Conservation (phyloP, 2,888 invertebrate species). For the Mycalesis mineus region DNA sequence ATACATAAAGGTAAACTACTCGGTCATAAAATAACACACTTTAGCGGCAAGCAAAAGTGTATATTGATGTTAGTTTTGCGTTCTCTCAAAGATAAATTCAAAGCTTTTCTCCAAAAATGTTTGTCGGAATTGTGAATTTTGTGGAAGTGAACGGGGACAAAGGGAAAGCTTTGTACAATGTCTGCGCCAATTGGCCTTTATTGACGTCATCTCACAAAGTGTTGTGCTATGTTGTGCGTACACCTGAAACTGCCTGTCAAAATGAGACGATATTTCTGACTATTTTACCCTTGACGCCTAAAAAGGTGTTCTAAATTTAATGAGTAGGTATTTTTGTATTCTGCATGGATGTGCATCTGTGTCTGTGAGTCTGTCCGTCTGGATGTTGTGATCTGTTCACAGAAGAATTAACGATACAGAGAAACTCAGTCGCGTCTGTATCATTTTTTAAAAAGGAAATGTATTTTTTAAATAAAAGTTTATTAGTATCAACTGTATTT, state of each 20-base stretch:
- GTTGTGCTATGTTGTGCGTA: background rate
- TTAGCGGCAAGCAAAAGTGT: background rate
- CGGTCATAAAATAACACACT: background rate
- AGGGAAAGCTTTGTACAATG: background rate
- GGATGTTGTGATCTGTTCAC: no score
- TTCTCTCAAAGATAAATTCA: background rate
- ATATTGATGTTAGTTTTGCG: background rate
- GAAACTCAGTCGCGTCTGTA: no score
- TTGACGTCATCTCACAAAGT: background rate
- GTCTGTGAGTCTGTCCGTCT: no score
- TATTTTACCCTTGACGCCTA: no score
- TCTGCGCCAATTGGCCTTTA: background rate
- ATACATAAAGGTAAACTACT: background rate
- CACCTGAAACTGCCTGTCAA: background rate
- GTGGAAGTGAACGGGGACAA: background rate
- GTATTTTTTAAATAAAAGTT: no score
- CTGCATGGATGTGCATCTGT: no score
- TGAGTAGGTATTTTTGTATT: no score
- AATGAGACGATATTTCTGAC: background rate
- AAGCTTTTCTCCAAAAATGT: background rate
- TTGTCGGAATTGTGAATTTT: background rate
- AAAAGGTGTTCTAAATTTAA: no score
- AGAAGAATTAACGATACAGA: no score
- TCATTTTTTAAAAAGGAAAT: no score
- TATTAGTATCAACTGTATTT: no score